phyloP scores from a whole-genome alignment of 2,888 invertebrate species.

The Drosophila antonietae region DNA sequence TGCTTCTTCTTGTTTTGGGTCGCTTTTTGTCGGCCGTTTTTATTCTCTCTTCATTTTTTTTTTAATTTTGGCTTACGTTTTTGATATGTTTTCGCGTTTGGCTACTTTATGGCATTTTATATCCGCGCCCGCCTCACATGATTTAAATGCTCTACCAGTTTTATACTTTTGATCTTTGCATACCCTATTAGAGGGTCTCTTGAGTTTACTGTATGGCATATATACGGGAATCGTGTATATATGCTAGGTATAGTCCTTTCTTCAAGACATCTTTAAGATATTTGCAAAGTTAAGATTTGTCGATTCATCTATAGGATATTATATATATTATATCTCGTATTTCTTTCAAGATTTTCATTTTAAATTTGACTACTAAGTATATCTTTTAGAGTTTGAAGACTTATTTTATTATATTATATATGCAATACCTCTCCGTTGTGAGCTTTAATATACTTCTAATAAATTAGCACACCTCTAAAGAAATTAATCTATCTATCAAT shows the following conservation, averaged over 20 bases:
- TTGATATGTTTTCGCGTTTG: conserved; percentile 52
- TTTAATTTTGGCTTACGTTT: conserved; percentile 67
- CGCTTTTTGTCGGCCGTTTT: conserved; percentile 39
- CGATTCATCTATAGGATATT: too few relatives aligned
- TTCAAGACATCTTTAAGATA: neutral
- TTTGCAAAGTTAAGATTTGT: neutral
- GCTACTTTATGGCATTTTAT: conserved; percentile 51
- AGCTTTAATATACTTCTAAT: neutral
- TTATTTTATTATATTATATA: neutral
- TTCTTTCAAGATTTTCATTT: too few relatives aligned
- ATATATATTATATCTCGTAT: too few relatives aligned
- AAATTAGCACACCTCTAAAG: neutral
- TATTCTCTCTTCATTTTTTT: conserved; percentile 6
- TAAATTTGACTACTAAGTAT: too few relatives aligned
- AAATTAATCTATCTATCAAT: neutral
- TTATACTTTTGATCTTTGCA: conserved; percentile 18
- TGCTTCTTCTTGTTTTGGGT: conserved; percentile 64
- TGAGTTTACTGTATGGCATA: neutral
- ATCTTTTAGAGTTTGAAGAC: too few relatives aligned
- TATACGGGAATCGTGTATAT: too few relatives aligned
- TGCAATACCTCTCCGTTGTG: neutral
- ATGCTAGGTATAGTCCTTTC: neutral
- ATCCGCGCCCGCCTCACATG: conserved; percentile 53
- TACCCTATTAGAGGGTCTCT: neutral
- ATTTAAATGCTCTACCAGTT: conserved; percentile 60